Percentiles rank a stretch among this genome's conserved stretches.
Evolutionary conservation across 2,797 vertebrate species (phyloP).

Genomic region (Microctenopoma stevenorrisi): DNA sequence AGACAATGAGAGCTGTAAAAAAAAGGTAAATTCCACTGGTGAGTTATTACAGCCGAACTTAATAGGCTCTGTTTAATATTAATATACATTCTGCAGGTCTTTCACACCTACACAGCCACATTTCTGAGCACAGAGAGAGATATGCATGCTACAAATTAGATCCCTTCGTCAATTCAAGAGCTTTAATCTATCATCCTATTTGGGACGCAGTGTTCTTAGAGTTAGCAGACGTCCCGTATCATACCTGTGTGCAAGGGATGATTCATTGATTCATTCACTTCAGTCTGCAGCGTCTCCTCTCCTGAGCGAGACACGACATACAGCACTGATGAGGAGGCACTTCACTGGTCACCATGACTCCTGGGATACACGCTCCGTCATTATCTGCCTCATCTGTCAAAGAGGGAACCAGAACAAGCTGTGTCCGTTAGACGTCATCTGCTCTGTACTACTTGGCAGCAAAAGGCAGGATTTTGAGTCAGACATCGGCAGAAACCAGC

Average conservation of each 20-base stretch:
- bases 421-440: neutral
- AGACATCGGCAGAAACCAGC: too few species aligned
- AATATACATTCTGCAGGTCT: conserved; percentile 15
- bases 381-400: neutral
- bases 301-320: neutral
- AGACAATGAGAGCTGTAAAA: conserved; percentile 1
- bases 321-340: neutral
- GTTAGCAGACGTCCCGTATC: neutral
- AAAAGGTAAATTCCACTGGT: neutral
- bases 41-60: conserved; percentile 17
- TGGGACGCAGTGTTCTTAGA: neutral
- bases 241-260: conserved; percentile 9
- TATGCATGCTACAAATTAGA: neutral
- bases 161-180: neutral
- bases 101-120: conserved; percentile 5
- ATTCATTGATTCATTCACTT: neutral
- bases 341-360: neutral
- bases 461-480: too few species aligned
- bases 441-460: neutral
- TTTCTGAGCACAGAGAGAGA: conserved; percentile 2
- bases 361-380: neutral
- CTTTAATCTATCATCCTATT: neutral
- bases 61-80: conserved; percentile 39
- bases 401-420: neutral
- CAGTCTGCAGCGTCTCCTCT: neutral